Conservation (phyloP, 2,113 vertebrate genomes). For the Lonchura striata region DNA sequence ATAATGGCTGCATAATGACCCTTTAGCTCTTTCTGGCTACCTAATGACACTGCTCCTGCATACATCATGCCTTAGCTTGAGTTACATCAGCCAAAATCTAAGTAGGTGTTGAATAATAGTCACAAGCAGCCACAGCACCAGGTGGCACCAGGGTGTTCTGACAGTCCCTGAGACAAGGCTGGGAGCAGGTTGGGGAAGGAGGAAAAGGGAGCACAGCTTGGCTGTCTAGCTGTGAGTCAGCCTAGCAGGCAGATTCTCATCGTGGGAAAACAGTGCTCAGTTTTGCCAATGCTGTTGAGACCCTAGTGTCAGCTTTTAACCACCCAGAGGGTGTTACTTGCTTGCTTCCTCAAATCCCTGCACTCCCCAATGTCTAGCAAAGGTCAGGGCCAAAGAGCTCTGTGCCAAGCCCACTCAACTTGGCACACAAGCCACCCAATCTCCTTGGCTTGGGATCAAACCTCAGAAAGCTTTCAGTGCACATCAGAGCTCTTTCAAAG, state of each 20-base stretch:
- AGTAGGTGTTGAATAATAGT: not conserved
- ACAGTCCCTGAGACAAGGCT: accelerated
- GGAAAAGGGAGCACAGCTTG: not conserved
- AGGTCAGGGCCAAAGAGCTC: not conserved
- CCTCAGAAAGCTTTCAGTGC: not conserved
- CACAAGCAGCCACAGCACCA: not conserved
- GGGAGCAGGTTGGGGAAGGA: not conserved
- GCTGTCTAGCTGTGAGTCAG: not conserved
- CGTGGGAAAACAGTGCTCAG: not conserved
- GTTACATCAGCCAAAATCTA: not conserved
- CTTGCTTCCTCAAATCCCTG: not conserved
- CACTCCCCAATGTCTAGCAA: not conserved
- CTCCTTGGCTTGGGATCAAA: not conserved
- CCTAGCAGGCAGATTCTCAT: not conserved
- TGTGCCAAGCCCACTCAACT: not conserved
- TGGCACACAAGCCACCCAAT: not conserved
- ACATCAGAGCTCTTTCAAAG: not conserved
- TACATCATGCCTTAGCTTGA: not conserved
- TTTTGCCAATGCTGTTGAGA: not conserved
- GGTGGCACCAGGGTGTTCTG: not conserved
- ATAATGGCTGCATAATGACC: not conserved
- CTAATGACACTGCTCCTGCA: not conserved
- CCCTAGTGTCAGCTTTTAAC: not conserved
- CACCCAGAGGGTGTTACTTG: accelerated
- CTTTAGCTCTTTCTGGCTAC: not conserved